Evolutionary conservation across 2,113 vertebrate genomes (phyloP).

Genomic region (Meleagris gallopavo): DNA sequence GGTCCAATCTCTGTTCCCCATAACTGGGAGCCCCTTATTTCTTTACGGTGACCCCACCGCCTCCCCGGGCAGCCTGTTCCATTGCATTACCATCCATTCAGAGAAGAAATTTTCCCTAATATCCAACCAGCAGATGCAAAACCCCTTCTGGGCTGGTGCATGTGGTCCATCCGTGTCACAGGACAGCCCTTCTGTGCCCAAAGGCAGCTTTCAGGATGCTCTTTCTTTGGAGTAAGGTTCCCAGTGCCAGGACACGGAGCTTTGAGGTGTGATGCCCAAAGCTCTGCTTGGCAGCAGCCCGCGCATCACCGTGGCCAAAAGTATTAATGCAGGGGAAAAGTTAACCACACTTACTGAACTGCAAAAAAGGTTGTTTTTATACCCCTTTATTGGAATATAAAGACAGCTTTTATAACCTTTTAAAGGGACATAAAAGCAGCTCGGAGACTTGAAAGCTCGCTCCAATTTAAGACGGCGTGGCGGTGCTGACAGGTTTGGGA

Average conservation of each 20-base stretch:
- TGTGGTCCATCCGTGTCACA: fast-evolving
- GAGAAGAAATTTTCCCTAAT: too few relatives aligned
- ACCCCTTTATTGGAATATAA: conserved; percentile 72
- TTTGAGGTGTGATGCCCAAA: not conserved
- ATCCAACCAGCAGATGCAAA: not conserved
- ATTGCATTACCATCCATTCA: too few relatives aligned
- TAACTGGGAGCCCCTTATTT: not conserved
- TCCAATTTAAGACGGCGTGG: not conserved
- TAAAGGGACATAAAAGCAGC: conserved; percentile 69
- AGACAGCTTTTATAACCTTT: conserved; percentile 72
- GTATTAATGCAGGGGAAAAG: conserved; percentile 3
- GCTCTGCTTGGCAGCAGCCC: fast-evolving
- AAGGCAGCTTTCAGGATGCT: not conserved
- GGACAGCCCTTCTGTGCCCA: not conserved
- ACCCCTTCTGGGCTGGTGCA: not conserved
- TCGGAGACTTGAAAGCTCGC: conserved; percentile 21
- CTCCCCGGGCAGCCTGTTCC: too few relatives aligned
- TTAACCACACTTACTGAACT: conserved; percentile 43
- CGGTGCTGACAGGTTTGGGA: fast-evolving
- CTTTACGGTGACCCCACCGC: not conserved
- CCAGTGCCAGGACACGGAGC: not conserved
- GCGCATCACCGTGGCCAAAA: not conserved
- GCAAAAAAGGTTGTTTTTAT: conserved; percentile 50
- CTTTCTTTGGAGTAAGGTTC: not conserved
- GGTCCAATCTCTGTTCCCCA: not conserved